A percentile compares a stretch with the other conserved stretches of the same genome.
Evolutionary conservation across 1,140 invertebrate species (phyloP).

Genomic region (Chymomyza costata): DNA sequence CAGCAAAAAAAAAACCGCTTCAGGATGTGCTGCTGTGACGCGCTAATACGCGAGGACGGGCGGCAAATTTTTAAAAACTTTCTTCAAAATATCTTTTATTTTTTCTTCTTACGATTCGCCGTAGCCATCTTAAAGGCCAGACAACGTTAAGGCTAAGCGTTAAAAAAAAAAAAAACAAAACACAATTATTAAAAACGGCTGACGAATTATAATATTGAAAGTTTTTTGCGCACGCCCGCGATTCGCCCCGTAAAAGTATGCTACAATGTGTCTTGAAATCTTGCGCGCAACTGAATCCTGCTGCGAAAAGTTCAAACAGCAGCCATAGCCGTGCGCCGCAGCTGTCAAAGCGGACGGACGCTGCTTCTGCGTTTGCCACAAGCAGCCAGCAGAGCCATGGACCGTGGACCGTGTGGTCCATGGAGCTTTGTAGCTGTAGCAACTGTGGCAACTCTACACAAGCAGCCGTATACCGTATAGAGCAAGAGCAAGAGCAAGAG

Average conservation of each 20-base stretch:
- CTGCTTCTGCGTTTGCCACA: background rate
- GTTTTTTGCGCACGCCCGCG: conserved; percentile 55
- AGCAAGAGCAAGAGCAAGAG: too few relatives aligned
- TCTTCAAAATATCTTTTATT: too few relatives aligned
- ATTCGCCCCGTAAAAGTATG: conserved; percentile 48
- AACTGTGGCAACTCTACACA: background rate
- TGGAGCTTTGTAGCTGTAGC: too few relatives aligned
- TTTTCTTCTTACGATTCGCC: too few relatives aligned
- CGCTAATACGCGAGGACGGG: too few relatives aligned
- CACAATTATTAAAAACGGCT: too few relatives aligned
- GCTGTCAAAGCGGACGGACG: background rate
- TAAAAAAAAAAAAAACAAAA: too few relatives aligned
- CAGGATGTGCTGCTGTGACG: conserved; percentile 7
- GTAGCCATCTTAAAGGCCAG: too few relatives aligned
- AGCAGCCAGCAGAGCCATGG: background rate
- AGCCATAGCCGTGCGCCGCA: background rate
- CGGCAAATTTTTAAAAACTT: too few relatives aligned
- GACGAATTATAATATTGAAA: conserved; percentile 11
- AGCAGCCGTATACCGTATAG: too few relatives aligned
- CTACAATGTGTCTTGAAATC: conserved; percentile 64
- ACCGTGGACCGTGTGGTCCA: background rate
- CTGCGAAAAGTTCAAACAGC: conserved; percentile 1
- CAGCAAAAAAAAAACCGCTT: conserved; percentile 7
- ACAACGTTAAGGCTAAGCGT: too few relatives aligned
- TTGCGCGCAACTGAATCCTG: conserved; percentile 47